Evolutionary conservation across 1,140 invertebrate genomes (phyloP).

Genomic region (Manduca sexta): DNA sequence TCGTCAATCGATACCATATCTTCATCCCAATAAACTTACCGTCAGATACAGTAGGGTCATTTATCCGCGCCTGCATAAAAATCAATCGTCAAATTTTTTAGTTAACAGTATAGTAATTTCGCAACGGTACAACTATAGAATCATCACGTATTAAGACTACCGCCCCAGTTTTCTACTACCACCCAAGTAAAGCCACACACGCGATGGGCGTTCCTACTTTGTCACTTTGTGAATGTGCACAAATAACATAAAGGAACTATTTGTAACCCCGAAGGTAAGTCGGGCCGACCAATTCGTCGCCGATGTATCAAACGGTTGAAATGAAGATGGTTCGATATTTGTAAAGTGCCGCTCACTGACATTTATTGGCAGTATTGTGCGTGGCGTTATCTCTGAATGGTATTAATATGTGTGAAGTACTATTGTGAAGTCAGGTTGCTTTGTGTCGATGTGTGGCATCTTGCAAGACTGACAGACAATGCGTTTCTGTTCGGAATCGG

Average conservation of each 20-base stretch:
- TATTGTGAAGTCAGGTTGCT: conserved; percentile 29
- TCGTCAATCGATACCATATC: no score
- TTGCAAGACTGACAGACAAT: no score
- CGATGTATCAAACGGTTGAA: conserved; percentile 62
- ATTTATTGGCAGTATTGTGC: conserved; percentile 58
- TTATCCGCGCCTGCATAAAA: no score
- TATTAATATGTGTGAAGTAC: conserved; percentile 68
- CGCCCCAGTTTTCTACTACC: no score
- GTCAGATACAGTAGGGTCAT: no score
- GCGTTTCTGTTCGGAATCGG: no score
- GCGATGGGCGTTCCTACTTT: conserved; percentile 56
- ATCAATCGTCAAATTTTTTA: no score
- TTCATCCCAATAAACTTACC: no score
- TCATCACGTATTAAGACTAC: no score
- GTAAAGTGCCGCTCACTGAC: conserved; percentile 56
- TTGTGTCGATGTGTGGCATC: conserved; percentile 29
- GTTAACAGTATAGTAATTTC: no score
- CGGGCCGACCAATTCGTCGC: conserved; percentile 59
- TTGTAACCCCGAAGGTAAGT: conserved; percentile 34
- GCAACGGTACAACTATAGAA: no score
- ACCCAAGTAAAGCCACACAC: no score
- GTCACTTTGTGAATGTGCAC: conserved; percentile 45
- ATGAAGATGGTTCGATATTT: conserved; percentile 62
- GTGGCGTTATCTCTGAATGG: conserved; percentile 60
- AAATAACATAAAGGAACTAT: conserved; percentile 36